Conservation (phyloP, 2,888 invertebrate species). For the Megalurothrips usitatus region DNA sequence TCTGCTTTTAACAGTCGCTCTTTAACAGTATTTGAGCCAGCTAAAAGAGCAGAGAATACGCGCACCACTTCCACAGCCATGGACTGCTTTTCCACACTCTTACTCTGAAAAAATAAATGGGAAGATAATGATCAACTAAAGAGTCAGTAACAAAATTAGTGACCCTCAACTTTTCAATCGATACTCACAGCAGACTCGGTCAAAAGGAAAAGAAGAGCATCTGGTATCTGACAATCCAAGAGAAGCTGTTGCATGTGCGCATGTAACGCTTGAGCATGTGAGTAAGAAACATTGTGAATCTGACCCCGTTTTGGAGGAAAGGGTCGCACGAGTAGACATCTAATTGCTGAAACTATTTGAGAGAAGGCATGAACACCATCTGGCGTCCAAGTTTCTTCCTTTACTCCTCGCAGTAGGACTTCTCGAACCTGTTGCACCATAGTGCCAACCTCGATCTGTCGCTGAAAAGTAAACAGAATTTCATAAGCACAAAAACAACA, state of each 20-base stretch:
- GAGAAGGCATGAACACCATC: conserved; percentile 35
- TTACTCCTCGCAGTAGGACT: conserved; percentile 33
- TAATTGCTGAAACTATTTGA: conserved; percentile 9
- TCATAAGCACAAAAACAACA: conserved; percentile 33
- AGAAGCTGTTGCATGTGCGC: neutral
- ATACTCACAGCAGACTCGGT: conserved; percentile 30
- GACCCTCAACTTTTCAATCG: neutral
- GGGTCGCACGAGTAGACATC: neutral
- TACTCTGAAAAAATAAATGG: conserved; percentile 39
- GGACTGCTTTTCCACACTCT: conserved; percentile 44
- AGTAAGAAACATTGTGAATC: neutral
- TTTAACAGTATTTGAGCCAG: conserved; percentile 38
- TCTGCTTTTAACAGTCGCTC: conserved; percentile 44
- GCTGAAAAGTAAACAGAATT: conserved; percentile 44
- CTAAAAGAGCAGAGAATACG: conserved; percentile 41
- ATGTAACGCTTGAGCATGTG: conserved; percentile 2
- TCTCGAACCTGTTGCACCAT: conserved; percentile 44
- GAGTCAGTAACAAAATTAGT: neutral
- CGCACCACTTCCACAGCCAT: conserved; percentile 44
- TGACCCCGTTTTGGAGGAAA: neutral
- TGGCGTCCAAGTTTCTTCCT: conserved; percentile 34
- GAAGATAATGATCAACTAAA: neutral
- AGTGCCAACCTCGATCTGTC: conserved; percentile 55
- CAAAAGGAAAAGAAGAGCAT: neutral
- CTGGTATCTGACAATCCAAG: neutral